Percentiles rank a stretch among this genome's conserved stretches.
phyloP scores from a whole-genome alignment of 2,797 vertebrate species.

The Orestias chungarensis region DNA sequence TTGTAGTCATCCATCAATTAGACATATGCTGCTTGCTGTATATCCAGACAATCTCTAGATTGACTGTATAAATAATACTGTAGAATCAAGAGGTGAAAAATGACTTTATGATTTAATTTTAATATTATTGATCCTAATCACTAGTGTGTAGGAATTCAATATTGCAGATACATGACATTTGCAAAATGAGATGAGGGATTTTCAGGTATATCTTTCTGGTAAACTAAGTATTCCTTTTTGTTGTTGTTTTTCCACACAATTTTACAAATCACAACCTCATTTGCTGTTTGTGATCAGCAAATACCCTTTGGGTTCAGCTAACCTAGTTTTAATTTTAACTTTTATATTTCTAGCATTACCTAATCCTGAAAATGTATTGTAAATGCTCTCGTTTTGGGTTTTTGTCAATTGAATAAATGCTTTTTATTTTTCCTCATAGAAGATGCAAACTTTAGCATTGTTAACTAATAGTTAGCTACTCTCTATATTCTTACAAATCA shows the following conservation, averaged over 20 bases:
- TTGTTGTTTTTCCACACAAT: neutral
- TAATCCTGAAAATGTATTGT: neutral
- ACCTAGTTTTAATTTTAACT: neutral
- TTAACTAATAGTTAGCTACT: neutral
- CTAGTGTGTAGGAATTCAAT: neutral
- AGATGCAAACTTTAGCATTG: neutral
- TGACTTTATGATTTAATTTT: neutral
- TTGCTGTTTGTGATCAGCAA: neutral
- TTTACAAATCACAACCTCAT: neutral
- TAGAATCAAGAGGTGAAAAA: constrained; percentile 20
- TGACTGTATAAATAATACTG: constrained; percentile 5
- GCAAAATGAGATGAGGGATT: neutral
- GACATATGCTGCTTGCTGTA: constrained; percentile 59
- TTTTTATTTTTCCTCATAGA: neutral
- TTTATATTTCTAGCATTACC: neutral
- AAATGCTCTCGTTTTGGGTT: neutral
- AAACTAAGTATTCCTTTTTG: neutral
- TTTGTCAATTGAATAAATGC: neutral
- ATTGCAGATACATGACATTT: neutral
- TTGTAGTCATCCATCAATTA: constrained; percentile 59
- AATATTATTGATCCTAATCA: neutral
- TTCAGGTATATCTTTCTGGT: neutral
- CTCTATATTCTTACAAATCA: neutral
- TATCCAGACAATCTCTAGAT: constrained; percentile 21
- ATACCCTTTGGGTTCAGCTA: neutral